phyloP scores from a whole-genome alignment of 2,888 invertebrate genomes.

The Drosophila suboccidentalis region DNA sequence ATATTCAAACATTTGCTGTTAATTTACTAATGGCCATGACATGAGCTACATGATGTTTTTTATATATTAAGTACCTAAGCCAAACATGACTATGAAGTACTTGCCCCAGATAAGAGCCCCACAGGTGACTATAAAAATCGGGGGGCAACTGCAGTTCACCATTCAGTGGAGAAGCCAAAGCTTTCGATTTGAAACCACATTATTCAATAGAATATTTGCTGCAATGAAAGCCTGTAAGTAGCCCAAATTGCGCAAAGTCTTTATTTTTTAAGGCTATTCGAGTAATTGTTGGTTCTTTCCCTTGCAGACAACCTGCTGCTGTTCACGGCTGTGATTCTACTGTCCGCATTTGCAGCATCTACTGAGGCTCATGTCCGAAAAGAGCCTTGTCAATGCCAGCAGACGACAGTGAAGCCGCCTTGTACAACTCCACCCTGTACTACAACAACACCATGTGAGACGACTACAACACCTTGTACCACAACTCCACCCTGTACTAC shows the following conservation, averaged over 20 bases:
- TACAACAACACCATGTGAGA: conserved; percentile 1
- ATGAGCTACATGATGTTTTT: conserved; percentile 6
- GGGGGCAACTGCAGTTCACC: neutral
- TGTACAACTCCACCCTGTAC: neutral
- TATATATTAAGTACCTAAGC: conserved; percentile 1
- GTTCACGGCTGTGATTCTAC: conserved; percentile 32
- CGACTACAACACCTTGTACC: conserved; percentile 6
- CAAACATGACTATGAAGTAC: conserved; percentile 21
- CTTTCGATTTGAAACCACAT: neutral
- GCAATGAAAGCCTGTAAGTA: conserved; percentile 59
- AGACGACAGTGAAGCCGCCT: neutral
- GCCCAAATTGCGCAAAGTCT: neutral
- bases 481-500: conserved; percentile 4
- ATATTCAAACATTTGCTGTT: conserved; percentile 9
- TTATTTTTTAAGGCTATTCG: neutral
- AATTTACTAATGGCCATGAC: conserved; percentile 43
- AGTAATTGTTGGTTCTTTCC: neutral
- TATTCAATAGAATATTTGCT: conserved; percentile 2
- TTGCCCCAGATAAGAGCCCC: conserved; percentile 39
- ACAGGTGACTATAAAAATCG: conserved; percentile 31
- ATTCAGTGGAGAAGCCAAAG: conserved; percentile 21
- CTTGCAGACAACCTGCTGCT: conserved; percentile 49
- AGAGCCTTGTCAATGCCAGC: neutral
- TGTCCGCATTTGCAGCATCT: conserved; percentile 32
- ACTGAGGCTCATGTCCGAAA: conserved; percentile 16